Base-by-base conservation (phyloP, 2,797 vertebrate genomes). In the Megalops cyprinoides region DNA sequence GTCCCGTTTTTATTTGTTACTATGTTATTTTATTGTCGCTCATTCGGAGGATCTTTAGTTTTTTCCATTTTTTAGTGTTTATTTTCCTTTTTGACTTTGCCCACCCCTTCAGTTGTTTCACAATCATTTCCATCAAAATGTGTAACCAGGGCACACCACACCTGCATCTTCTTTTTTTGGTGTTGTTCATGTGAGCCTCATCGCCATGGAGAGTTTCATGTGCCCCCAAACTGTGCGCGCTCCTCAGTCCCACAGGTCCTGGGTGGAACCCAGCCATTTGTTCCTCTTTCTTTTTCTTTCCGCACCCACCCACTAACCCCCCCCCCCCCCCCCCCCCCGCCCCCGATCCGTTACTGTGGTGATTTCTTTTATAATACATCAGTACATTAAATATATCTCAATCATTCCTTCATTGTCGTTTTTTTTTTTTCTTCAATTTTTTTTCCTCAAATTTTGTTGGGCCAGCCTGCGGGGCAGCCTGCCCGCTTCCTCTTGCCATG, bases 371-470 rank as follows among this genome's bases (percentile, higher is more conserved):
- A 34, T 28, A 15, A 25, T 14, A 25, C 79, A 80, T 49, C 53
- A 31, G 79, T 25, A 48, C 79, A 74, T 80, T 25, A 58, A 28
- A 44, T 58, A 55, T 74, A 71, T 71, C 28, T 80, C 71, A 58
- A 74, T 80, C 79, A 78, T 34, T 51, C 25, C 55, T 49, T 74
- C 48, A 28, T 51, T 76, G 25, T 51, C 46, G 48, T 51, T 51
- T 53, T 75, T 51, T 76, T 74, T 55, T 76, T 55, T 15, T 48
- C 28, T 76, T 31, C 69, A 8, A 34, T 34, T 53, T 76, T 67
- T 14, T 15, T 39, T 9, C 39, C 60, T 67, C 39, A 3, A n/a
- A 56, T 48, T 48, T 48, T 48, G n/a, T 46, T 10, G 51, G 51
- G 51, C 51, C 51, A 2, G 2, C 51, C 51, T 53, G 15, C 51